A percentile compares a stretch with the other conserved stretches of the same genome.
Conservation (phyloP, 2,113 vertebrate genomes). For the Myotis lucifugus region DNA sequence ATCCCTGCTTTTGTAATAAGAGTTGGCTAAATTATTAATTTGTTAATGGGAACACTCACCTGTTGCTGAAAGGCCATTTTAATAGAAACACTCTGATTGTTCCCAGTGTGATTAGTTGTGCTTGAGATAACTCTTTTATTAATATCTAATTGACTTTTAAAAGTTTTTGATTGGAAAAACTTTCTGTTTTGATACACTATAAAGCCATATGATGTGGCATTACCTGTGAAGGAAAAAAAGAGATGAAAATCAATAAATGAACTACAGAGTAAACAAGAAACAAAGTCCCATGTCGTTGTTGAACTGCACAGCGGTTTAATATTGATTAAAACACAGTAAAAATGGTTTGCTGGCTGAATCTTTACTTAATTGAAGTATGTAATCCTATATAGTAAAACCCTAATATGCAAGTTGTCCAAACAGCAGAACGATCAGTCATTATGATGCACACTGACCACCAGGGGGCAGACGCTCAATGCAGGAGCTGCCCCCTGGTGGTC, state of each 20-base stretch:
- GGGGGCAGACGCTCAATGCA: too few species aligned
- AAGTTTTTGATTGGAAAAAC: constrained; percentile 77
- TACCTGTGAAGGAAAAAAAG: constrained; percentile 43
- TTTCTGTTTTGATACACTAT: constrained; percentile 82
- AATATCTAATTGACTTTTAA: background rate
- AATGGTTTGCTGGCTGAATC: background rate
- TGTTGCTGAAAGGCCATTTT: constrained; percentile 72
- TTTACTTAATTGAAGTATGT: background rate
- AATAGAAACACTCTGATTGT: background rate
- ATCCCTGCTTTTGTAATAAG: background rate
- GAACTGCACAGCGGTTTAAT: background rate
- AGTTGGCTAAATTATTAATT: background rate
- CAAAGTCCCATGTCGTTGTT: background rate
- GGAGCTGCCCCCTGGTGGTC: too few species aligned
- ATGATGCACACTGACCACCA: too few species aligned
- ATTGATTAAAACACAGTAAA: background rate
- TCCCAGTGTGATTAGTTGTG: background rate
- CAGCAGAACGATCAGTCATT: too few species aligned
- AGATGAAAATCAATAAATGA: constrained; percentile 28
- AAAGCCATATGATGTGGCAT: constrained; percentile 69
- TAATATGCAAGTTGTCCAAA: too few species aligned
- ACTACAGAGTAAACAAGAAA: background rate
- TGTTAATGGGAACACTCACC: constrained; percentile 66
- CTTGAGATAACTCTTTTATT: constrained; percentile 73
- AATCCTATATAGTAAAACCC: background rate